Base-by-base conservation (phyloP, 2,888 invertebrate genomes). In the Hyles lineata region DNA sequence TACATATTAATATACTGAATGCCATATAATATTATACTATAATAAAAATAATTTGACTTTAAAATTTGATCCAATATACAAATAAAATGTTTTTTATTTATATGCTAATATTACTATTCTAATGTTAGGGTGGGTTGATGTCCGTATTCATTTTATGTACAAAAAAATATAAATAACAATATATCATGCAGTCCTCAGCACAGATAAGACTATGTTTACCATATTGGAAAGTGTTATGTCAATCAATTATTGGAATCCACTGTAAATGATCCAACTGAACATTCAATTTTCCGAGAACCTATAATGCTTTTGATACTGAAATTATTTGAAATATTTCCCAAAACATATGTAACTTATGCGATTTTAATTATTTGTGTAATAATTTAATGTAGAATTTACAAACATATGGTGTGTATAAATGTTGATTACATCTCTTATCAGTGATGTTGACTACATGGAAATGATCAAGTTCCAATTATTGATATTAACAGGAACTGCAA, bases 101-200 rank as follows among this genome's bases (percentile, higher is more conserved):
- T 52, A 61, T 60, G 67, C 43, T 74, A 67, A 63, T 71, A 58
- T 11, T 70, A 75, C 85, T 90, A 92, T 80, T 77, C 92, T 92
- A 92, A 78, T 85, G 84, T 90, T 86, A 89, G 87, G 94, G 93
- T 93, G 94, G 94, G 93, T 87, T 88, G 85, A 77, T 92, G 94
- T 94, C 94, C 94, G 94, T 93, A 88, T 89, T 85, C 79, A 72
- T 55, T 82, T 86, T 85, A 89, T 86, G 80, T 90, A 88, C 87
- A 89, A 83, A 83, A 80, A 82, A 79, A 76, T 43, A 79, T 78
- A 75, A 79, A 74, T 75, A 23, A 70, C 55, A 70, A n/a, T 32
- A 72, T 35, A 23, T 35, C 7, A 9, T 35, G 67, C 23, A 58
- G 52, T 32, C 32, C 52, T 43, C 23, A 50, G 5, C 67, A 67